Evolutionary conservation across 2,888 invertebrate species (phyloP), one percentile per base, ranked within the genome.

Genomic region (Harpalus rubripes): DNA sequence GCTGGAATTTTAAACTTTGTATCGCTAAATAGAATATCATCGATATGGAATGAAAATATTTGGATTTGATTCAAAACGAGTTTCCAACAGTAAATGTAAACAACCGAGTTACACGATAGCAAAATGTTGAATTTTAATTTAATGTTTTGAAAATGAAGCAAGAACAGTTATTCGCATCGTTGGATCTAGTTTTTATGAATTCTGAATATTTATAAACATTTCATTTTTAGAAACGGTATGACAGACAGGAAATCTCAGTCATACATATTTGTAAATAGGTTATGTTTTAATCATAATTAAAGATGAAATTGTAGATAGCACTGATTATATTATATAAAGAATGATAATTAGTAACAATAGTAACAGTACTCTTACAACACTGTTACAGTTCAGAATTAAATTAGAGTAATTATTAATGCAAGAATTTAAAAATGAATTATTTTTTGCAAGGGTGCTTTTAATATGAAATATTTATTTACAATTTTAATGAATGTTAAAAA

Each of bases 61-160:
- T 74, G 44, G 72, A 44, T 52, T 74, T 44, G 72, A 52, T 74
- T 44, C 39, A 15, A 68, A 63, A 68, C 68, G 41, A 39, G 68
- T 68, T 68, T 68, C 41, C 41, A 39, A 15, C 16, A 68, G 39
- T 39, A 39, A 68, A 68, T 15, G 39, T 8, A n/a, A 68, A 68
- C 39, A 68, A 39, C 4, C 32, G 16, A n/a, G 32, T 39, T 39
- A 68, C 61, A 63, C n/a, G 68, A 39, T 68, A 68, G 32, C 32
- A 6, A 32, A 32, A 32, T 12, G 39, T 68, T 15, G 39, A 68
- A 41, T 68, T 68, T 68, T 68, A 68, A 74, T 44, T 44, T 41
- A 72, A 72, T 74, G 68, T 1, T 39, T 26, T 65, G 41, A 68
- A 44, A 74, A 74, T 74, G 18, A 74, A 68, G 18, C 7, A 74